Evolutionary conservation across 2,888 invertebrate genomes (phyloP), one percentile per base, ranked within the genome.

Genomic region (Hirtodrosophila trivittata): DNA sequence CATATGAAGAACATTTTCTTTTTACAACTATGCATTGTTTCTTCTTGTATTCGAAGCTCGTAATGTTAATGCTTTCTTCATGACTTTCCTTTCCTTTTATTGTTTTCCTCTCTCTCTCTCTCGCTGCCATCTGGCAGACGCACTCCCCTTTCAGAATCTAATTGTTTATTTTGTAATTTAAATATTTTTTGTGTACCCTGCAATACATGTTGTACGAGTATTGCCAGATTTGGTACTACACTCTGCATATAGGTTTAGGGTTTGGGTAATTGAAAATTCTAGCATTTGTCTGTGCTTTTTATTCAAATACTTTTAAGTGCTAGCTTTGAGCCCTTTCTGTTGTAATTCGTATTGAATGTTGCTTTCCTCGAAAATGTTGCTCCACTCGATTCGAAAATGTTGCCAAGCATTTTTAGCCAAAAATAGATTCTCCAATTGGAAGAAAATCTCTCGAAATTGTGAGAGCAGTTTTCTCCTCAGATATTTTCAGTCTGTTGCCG

Each of bases 91-190:
- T 70, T 72, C 60, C 54, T 67, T 70, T 72, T 57, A 67, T 85
- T 78, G 58, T 80, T 67, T 62, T 35, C 28, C 30, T 30, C 30
- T 30, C 8, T 30, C 9, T 7, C 1, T 30, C 9, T 30, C 42
- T 54, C 38, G 63, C 28, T 78, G 75, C 71, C 81, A 72, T 65
- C 55, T 80, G 60, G 47, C 63, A 69, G 66, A 67, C 70, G 58
- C 41, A 55, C 60, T 69, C 69, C 68, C 70, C 67, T 66, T 77
- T 64, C 35, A 65, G 63, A 70, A 77, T 83, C 71, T 83, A 83
- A 86, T 86, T 83, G 81, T 83, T 82, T 81, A 81, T 77, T 86
- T 81, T 83, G 83, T 86, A 77, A 83, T 83, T 83, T 80, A 83
- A 83, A 77, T 86, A 77, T 73, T 67, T 82, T 63, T 75, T 62